These are phyloP conservation scores for Adelosebastes latens DNA, from an alignment of 2,797 vertebrate genomes.

Conservation along the genomic window DNA sequence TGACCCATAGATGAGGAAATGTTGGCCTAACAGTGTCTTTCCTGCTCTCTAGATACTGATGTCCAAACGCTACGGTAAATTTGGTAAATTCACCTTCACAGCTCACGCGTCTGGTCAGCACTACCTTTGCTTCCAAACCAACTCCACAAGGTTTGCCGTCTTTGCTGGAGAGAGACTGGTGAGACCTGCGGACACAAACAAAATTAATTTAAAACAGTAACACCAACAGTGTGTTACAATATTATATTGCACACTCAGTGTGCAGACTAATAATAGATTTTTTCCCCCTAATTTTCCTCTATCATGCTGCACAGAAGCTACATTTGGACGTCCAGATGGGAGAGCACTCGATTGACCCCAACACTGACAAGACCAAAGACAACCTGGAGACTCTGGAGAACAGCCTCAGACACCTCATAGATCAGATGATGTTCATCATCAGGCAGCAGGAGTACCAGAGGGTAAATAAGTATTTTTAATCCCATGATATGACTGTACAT, in stretches of 20 bases:
- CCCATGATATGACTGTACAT: not conserved
- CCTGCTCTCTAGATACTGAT: constrained; percentile 80
- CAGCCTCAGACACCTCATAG: constrained; percentile 84
- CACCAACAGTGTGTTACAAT: not conserved
- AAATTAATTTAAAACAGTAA: not conserved
- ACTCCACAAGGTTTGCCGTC: constrained; percentile 88
- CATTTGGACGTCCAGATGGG: constrained; percentile 91
- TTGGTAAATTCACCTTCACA: constrained; percentile 89
- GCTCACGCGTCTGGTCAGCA: constrained; percentile 88
- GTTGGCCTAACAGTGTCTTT: not conserved
- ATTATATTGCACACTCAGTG: not conserved
- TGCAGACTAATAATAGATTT: not conserved
- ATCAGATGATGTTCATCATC: constrained; percentile 87
- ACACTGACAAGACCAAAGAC: constrained; percentile 82
- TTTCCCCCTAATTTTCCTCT: not conserved
- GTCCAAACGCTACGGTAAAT: constrained; percentile 87
- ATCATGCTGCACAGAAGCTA: constrained; percentile 80
- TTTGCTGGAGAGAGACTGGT: constrained; percentile 87
- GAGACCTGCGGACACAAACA: constrained; percentile 61
- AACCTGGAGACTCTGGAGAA: constrained; percentile 83
- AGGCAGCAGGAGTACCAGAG: constrained; percentile 91
- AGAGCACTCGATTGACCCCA: constrained; percentile 82
- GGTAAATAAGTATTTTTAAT: constrained; percentile 69
- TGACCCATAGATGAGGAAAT: not conserved
- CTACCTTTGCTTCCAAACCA: constrained; percentile 90